These are phyloP conservation scores for Moxostoma hubbsi DNA, from an alignment of 2,797 vertebrate genomes.

Conservation along the genomic window DNA sequence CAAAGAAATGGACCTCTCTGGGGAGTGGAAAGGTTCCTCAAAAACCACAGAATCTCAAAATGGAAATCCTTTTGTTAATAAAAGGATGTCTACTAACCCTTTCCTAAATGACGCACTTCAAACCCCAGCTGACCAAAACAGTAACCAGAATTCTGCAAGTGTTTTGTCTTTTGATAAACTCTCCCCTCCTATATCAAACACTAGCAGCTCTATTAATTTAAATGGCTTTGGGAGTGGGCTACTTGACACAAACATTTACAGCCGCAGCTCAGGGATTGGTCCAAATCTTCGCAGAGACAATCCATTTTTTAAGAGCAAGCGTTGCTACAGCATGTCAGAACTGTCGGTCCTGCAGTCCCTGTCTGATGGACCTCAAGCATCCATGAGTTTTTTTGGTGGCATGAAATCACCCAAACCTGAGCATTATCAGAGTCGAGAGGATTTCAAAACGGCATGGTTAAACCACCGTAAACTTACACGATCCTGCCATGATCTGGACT, in stretches of 20 bases:
- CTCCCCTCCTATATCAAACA: slow-evolving; percentile 64
- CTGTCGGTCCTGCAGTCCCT: slow-evolving; percentile 91
- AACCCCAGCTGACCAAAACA: slow-evolving; percentile 69
- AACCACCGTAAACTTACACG: slow-evolving; percentile 93
- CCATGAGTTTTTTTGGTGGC: slow-evolving; percentile 81
- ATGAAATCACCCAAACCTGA: slow-evolving; percentile 92
- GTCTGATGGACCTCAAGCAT: slow-evolving; percentile 71
- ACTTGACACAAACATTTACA: slow-evolving; percentile 74
- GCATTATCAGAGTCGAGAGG: slow-evolving; percentile 94
- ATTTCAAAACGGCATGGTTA: slow-evolving; percentile 92
- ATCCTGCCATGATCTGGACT: slow-evolving; percentile 93
- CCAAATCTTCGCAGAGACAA: slow-evolving; percentile 81
- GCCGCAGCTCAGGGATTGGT: slow-evolving; percentile 53
- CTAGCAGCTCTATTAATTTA: slow-evolving; percentile 65
- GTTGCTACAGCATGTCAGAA: slow-evolving; percentile 95
- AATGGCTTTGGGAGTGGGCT: slow-evolving; percentile 76
- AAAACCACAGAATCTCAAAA: slow-evolving; percentile 74
- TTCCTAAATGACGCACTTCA: slow-evolving; percentile 82
- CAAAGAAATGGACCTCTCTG: slow-evolving; percentile 86
- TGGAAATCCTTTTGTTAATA: slow-evolving; percentile 88
- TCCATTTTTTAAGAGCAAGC: slow-evolving; percentile 94
- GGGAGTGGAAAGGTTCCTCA: slow-evolving; percentile 79
- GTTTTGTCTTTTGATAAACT: slow-evolving; percentile 84
- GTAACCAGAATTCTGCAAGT: slow-evolving; percentile 78
- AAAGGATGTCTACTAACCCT: slow-evolving; percentile 84